Conservation (phyloP, 35 echinoderm and acorn worm species). For the Holothuria glaberrima region DNA sequence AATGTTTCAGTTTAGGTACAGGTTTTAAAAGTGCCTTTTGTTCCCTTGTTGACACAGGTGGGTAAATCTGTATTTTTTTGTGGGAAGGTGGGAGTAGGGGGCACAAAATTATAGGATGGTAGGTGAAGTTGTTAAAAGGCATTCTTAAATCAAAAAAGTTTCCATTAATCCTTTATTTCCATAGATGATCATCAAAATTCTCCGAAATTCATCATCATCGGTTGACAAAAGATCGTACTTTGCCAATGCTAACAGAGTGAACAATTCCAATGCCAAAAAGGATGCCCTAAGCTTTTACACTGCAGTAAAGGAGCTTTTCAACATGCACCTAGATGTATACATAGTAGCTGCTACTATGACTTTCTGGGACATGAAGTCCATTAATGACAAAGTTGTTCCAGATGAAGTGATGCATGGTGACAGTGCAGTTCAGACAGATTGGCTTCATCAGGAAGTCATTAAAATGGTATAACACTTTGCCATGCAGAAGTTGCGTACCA, state of each 20-base stretch:
- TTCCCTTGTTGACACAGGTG: constrained; percentile 11
- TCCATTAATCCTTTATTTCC: constrained; percentile 7
- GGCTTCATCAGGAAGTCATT: constrained; percentile 8
- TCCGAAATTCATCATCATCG: constrained; percentile 7
- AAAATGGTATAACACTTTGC: neutral
- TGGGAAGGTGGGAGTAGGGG: neutral
- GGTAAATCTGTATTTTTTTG: constrained; percentile 11
- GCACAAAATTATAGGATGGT: neutral
- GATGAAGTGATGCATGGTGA: constrained; percentile 18
- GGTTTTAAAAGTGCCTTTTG: too few species aligned
- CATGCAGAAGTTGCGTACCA: constrained; percentile 20
- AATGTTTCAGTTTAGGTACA: too few species aligned
- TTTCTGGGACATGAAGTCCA: constrained; percentile 9
- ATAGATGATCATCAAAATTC: constrained; percentile 34
- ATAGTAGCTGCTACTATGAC: constrained; percentile 8
- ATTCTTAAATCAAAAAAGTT: constrained; percentile 1
- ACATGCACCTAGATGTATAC: constrained; percentile 35
- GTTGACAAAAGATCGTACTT: constrained; percentile 22
- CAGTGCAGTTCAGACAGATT: neutral
- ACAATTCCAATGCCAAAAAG: constrained; percentile 33
- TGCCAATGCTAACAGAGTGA: constrained; percentile 21
- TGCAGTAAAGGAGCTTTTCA: constrained; percentile 29
- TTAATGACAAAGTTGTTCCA: constrained; percentile 37
- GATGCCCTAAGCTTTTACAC: constrained; percentile 13
- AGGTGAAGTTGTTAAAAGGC: neutral